Evolutionary conservation across 1,140 invertebrate species (phyloP).

Genomic region (Yoshiicerus persimilis): DNA sequence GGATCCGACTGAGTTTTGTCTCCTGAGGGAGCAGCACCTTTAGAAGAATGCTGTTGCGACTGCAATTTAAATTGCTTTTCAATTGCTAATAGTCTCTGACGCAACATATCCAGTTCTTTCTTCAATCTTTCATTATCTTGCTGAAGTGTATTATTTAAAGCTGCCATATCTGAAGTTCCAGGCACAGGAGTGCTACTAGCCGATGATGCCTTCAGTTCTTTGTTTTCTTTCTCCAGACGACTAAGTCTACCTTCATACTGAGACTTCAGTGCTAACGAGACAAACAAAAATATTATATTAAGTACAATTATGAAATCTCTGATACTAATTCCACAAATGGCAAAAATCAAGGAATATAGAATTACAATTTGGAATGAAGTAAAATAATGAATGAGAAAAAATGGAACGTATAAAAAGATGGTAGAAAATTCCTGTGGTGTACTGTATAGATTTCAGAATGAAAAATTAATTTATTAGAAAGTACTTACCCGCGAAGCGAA

Average conservation of each 20-base stretch:
- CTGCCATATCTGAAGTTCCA: not conserved
- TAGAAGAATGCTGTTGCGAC: conserved; percentile 32
- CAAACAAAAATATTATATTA: no score
- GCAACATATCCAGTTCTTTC: conserved; percentile 72
- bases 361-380: no score
- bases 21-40: conserved; percentile 47
- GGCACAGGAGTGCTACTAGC: not conserved
- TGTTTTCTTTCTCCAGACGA: conserved; percentile 73
- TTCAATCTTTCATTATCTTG: conserved; percentile 63
- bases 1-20: conserved; percentile 64
- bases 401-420: no score
- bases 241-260: conserved; percentile 72
- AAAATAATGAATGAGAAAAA: no score
- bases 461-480: no score
- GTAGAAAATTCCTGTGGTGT: no score
- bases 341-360: no score
- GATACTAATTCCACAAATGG: no score
- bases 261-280: conserved; percentile 61
- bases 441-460: no score
- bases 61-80: conserved; percentile 67
- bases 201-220: conserved; percentile 62
- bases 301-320: no score
- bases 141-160: conserved; percentile 53
- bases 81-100: conserved; percentile 70
- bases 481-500: conserved; percentile 36